Percentiles rank a stretch among this genome's conserved stretches.
Evolutionary conservation across 2,113 vertebrate genomes (phyloP).

Genomic region (Halcyon malimbica): DNA sequence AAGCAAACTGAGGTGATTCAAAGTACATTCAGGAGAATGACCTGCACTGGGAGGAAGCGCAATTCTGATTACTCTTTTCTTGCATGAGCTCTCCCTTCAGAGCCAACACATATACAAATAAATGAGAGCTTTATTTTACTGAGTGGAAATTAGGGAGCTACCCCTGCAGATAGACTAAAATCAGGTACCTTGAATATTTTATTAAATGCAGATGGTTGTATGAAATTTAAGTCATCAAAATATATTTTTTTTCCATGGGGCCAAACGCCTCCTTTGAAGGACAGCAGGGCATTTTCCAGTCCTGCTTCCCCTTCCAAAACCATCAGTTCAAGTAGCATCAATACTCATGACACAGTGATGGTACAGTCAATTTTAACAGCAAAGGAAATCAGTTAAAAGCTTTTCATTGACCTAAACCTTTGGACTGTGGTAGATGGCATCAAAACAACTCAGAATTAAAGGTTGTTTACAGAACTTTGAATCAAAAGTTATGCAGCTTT

Average conservation of each 20-base stretch:
- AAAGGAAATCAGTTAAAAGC: constrained; percentile 15
- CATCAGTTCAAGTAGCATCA: neutral
- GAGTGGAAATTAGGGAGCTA: neutral
- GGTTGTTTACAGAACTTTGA: neutral
- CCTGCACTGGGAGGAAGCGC: neutral
- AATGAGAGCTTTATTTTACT: neutral
- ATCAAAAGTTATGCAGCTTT: neutral
- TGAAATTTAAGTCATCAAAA: neutral
- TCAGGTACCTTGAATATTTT: neutral
- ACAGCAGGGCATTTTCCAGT: neutral
- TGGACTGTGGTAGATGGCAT: neutral
- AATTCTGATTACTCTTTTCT: neutral
- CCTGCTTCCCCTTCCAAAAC: neutral
- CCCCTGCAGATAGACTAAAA: neutral
- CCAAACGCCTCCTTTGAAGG: neutral
- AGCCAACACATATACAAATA: neutral
- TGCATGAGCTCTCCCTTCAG: neutral
- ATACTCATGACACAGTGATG: neutral
- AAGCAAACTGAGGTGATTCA: neutral
- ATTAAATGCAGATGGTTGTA: neutral
- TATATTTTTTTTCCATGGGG: neutral
- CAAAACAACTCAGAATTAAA: neutral
- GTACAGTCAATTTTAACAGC: neutral
- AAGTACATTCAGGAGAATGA: neutral
- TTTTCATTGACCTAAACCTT: neutral